Percentiles rank a stretch among this genome's conserved stretches.
phyloP scores from a whole-genome alignment of 2,888 invertebrate species.

The Scaptomyza flava region DNA sequence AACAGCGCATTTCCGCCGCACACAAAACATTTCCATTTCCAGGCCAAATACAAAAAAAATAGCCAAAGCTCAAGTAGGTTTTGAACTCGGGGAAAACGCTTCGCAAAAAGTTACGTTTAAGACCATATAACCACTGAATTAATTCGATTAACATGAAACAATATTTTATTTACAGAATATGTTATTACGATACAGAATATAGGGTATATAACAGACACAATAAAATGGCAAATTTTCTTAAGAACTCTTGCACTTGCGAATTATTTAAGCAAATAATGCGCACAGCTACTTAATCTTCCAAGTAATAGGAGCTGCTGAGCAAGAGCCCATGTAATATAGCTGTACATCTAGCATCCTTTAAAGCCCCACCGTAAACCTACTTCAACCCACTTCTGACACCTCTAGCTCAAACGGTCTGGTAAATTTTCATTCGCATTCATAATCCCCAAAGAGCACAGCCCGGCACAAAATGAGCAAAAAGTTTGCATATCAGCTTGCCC shows the following conservation, averaged over 20 bases:
- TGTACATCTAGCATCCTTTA: background rate
- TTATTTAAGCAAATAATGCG: conserved; percentile 75
- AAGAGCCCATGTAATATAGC: conserved; percentile 7
- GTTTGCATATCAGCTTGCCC: conserved; percentile 52
- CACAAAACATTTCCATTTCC: conserved; percentile 35
- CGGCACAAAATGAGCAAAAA: conserved; percentile 60
- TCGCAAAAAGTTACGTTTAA: no score
- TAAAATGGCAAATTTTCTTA: no score
- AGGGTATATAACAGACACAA: no score
- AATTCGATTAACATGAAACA: no score
- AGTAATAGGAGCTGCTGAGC: conserved; percentile 10
- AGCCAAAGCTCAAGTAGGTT: no score
- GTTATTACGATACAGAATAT: no score
- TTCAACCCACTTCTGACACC: background rate
- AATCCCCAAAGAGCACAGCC: conserved; percentile 61
- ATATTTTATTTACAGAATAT: no score
- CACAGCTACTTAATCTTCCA: conserved; percentile 55
- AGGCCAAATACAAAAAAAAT: conserved; percentile 18
- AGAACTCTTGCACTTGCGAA: conserved; percentile 48
- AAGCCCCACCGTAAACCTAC: background rate
- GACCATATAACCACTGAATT: no score
- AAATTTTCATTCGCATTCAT: conserved; percentile 71
- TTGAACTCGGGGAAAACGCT: no score
- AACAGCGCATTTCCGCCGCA: conserved; percentile 45
- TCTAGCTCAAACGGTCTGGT: conserved; percentile 27